These are phyloP conservation scores for Cololabis saira DNA, from an alignment of 2,113 vertebrate species.

Conservation along the genomic window DNA sequence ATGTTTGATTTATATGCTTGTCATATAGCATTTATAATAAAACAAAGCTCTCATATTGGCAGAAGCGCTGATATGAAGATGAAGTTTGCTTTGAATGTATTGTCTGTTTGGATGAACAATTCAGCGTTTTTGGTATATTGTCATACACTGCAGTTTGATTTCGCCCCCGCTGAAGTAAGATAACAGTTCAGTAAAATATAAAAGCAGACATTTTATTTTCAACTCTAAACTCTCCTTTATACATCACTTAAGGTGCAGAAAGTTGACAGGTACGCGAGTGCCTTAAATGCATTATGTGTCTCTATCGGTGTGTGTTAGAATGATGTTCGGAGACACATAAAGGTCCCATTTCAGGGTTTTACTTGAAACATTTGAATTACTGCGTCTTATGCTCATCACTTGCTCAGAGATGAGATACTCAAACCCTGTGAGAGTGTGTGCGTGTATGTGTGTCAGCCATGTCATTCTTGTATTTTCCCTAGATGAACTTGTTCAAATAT, in stretches of 20 bases:
- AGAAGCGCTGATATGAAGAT: constrained; percentile 4
- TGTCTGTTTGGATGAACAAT: constrained; percentile 6
- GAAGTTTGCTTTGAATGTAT: constrained; percentile 21
- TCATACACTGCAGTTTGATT: constrained; percentile 35
- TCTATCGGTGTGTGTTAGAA: constrained; percentile 14
- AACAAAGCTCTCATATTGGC: constrained; percentile 8
- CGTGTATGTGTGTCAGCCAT: constrained; percentile 71
- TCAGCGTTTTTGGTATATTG: constrained; percentile 7
- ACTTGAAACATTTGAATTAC: constrained; percentile 70
- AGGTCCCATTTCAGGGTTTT: constrained; percentile 61
- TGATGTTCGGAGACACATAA: constrained; percentile 61
- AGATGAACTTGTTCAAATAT: constrained; percentile 82
- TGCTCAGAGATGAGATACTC: constrained; percentile 67
- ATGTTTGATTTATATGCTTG: constrained; percentile 18
- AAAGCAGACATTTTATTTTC: constrained; percentile 31
- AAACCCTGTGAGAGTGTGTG: constrained; percentile 61
- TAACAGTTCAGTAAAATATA: constrained; percentile 16
- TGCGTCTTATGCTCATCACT: constrained; percentile 63
- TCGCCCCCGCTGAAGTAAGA: constrained; percentile 33
- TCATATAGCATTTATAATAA: constrained; percentile 18
- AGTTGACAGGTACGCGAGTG: constrained; percentile 35
- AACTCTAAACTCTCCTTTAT: constrained; percentile 30
- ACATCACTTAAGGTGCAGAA: constrained; percentile 44
- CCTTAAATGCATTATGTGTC: constrained; percentile 48
- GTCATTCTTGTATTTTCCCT: constrained; percentile 67